Conservation (phyloP, 35 echinoderm and acorn worm genomes). For the Strongylocentrotus purpuratus region DNA sequence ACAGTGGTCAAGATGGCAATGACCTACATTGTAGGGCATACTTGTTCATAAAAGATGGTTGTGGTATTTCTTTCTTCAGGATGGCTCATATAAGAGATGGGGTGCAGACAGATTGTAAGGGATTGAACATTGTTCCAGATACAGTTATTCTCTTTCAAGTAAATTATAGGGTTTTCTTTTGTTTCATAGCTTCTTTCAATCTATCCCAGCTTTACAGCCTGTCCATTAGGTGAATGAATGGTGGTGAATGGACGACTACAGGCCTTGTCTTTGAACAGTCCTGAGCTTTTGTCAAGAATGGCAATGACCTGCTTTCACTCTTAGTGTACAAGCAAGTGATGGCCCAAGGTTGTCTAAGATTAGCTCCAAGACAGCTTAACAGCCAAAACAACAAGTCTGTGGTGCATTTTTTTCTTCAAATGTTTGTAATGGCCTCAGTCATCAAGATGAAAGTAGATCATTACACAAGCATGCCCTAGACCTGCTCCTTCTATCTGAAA, state of each 20-base stretch:
- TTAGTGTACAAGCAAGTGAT: neutral
- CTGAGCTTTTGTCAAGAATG: neutral
- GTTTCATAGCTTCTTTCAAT: neutral
- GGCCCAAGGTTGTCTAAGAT: neutral
- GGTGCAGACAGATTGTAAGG: neutral
- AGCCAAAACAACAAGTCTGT: neutral
- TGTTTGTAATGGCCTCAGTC: neutral
- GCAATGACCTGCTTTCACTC: slow-evolving; percentile 1
- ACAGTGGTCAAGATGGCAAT: neutral
- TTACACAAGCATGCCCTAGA: slow-evolving; percentile 8
- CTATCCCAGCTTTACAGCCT: neutral
- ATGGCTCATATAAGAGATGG: neutral
- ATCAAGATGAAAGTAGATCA: neutral
- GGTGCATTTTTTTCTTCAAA: neutral
- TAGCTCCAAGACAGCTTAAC: neutral
- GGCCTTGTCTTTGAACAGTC: neutral
- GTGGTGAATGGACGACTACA: neutral
- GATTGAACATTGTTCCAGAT: neutral
- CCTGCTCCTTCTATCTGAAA: neutral
- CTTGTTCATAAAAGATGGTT: neutral
- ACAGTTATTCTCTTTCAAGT: neutral
- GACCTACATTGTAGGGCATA: neutral
- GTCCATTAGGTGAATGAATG: neutral
- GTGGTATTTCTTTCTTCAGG: neutral
- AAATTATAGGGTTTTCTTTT: neutral